Base-by-base conservation (phyloP, 1,140 invertebrate species). In the Lepidostoma basale region DNA sequence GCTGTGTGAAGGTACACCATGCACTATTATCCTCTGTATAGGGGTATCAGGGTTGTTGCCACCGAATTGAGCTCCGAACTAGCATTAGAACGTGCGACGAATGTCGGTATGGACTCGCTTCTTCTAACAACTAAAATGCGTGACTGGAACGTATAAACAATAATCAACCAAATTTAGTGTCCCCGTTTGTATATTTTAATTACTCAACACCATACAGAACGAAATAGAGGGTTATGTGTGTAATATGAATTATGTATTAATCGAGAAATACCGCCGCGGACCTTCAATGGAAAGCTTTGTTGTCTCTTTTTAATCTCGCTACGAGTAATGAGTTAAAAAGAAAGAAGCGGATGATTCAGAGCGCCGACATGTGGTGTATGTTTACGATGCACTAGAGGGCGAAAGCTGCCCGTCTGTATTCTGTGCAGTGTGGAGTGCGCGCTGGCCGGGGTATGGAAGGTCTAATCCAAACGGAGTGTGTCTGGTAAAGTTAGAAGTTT, bases 401-500 rank as follows among this genome's bases (percentile, higher is more conserved):
- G 49, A 54, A 54, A 54, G 26, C n/a, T 28, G 25, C 49, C 25
- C 28, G 52, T 56, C 52, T 56, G 52, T 28, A 14, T 33, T 25
- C 52, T 56, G 33, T 56, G n/a, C n/a, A n/a, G n/a, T n/a, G n/a
- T n/a, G n/a, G n/a, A n/a, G n/a, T n/a, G n/a, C n/a, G n/a, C n/a
- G n/a, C n/a, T n/a, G n/a, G n/a, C n/a, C n/a, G n/a, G n/a, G n/a
- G n/a, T n/a, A n/a, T n/a, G n/a, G n/a, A n/a, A n/a, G n/a, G 25
- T 30, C 52, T 56, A 18, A 56, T 56, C 52, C 12, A 18, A 56
- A 26, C 14, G 16, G 33, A 56, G 52, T 33, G 52, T 56, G 52
- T 56, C 52, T 56, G 52, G 52, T 56, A 18, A 9, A 56, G 14
- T 56, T 23, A 22, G n/a, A 36, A 49, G 33, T n/a, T 56, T 56